A percentile compares a stretch with the other conserved stretches of the same genome.
Evolutionary conservation across 2,888 invertebrate genomes (phyloP).

Genomic region (Chrysolina oricalcia): DNA sequence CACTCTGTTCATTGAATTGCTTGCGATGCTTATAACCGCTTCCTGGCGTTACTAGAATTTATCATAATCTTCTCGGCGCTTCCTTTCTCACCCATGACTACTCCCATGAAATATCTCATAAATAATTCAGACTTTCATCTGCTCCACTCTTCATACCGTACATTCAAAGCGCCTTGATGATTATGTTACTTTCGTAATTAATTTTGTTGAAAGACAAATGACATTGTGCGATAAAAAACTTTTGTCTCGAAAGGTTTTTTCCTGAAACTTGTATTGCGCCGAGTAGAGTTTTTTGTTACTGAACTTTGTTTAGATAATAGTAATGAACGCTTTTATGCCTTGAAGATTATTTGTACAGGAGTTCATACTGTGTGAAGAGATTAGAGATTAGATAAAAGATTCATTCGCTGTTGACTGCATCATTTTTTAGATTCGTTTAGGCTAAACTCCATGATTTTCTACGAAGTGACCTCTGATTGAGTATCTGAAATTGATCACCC

Average conservation of each 20-base stretch:
- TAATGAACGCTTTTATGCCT: too few species aligned
- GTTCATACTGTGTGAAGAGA: too few species aligned
- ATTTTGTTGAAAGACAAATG: not conserved
- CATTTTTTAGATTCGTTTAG: too few species aligned
- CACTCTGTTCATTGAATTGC: not conserved
- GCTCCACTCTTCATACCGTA: not conserved
- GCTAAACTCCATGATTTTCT: too few species aligned
- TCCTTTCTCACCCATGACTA: slow-evolving; percentile 20
- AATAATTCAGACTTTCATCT: not conserved
- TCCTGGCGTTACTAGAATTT: not conserved
- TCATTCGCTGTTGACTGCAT: too few species aligned
- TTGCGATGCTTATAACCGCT: not conserved
- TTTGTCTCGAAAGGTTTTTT: not conserved
- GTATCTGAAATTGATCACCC: too few species aligned
- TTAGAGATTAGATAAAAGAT: too few species aligned
- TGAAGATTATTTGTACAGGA: too few species aligned
- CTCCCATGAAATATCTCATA: slow-evolving; percentile 12
- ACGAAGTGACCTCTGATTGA: too few species aligned
- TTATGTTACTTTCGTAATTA: not conserved
- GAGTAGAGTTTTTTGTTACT: not conserved
- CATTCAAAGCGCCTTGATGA: not conserved
- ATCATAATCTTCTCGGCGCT: not conserved
- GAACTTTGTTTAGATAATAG: too few species aligned
- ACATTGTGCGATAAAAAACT: not conserved
- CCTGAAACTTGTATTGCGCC: not conserved